phyloP scores from a whole-genome alignment of 1,140 invertebrate species.

The Maniola jurtina region DNA sequence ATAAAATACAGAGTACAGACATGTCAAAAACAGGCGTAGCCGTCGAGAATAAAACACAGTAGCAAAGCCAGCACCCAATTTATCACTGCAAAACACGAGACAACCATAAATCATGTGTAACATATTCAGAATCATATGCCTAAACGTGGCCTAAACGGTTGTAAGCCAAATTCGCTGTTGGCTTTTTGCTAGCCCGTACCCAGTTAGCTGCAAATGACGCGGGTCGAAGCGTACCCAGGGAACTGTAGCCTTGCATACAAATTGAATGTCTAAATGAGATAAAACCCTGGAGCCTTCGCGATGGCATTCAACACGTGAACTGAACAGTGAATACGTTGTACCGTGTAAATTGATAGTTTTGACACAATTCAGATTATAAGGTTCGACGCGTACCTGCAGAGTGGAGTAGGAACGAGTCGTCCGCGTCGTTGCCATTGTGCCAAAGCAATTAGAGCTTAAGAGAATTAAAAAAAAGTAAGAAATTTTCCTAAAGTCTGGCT shows the following conservation, averaged over 20 bases:
- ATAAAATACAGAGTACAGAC: not conserved
- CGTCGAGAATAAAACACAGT: not conserved
- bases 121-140: constrained; percentile 15
- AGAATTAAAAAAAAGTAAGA: too few relatives aligned
- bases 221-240: constrained; percentile 43
- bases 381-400: too few relatives aligned
- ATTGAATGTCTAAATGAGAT: constrained; percentile 65
- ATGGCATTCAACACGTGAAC: too few relatives aligned
- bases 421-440: too few relatives aligned
- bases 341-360: too few relatives aligned
- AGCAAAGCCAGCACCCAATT: not conserved
- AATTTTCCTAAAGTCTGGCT: too few relatives aligned
- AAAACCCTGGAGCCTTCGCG: constrained; percentile 22
- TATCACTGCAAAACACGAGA: constrained; percentile 8
- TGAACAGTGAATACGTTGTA: too few relatives aligned
- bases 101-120: constrained; percentile 18
- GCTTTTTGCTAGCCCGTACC: constrained; percentile 31
- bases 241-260: constrained; percentile 65
- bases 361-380: too few relatives aligned
- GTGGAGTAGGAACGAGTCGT: too few relatives aligned
- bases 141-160: constrained; percentile 2
- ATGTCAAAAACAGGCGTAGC: not conserved
- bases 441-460: too few relatives aligned
- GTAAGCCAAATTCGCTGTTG: constrained; percentile 21
- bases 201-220: constrained; percentile 41